phyloP scores from a whole-genome alignment of 92 coral and sea anemone species.

The Scolanthus callimorphus region DNA sequence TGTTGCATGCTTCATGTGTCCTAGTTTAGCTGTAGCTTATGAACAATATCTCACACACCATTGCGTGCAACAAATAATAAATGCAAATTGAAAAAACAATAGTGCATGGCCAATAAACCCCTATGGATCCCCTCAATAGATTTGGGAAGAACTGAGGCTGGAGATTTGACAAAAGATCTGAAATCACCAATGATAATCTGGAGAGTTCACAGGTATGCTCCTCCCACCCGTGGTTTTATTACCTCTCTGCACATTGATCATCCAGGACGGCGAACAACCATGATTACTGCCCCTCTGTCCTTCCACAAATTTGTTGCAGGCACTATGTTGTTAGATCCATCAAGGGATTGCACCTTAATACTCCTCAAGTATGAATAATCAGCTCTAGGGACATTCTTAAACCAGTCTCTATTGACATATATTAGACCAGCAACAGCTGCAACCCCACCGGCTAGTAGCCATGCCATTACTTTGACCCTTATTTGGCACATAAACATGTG shows the following conservation, averaged over 20 bases:
- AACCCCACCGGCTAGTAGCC: conserved; percentile 78
- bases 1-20: too few species aligned
- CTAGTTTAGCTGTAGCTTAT: too few species aligned
- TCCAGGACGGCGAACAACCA: conserved; percentile 94
- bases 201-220: too few species aligned
- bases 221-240: too few species aligned
- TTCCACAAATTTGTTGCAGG: conserved; percentile 81
- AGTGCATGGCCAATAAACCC: too few species aligned
- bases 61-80: too few species aligned
- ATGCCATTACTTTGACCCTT: conserved; percentile 45
- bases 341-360: conserved; percentile 63
- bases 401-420: conserved; percentile 72
- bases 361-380: conserved; percentile 66
- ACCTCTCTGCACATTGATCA: conserved; percentile 98
- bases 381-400: conserved; percentile 56
- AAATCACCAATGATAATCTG: too few species aligned
- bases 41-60: too few species aligned
- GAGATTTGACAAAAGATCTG: too few species aligned
- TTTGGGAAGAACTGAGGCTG: too few species aligned
- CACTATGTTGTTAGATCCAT: conserved; percentile 59
- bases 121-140: too few species aligned
- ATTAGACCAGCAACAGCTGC: conserved; percentile 63
- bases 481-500: neutral
- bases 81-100: too few species aligned
- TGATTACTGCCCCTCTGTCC: conserved; percentile 85